Conservation (phyloP, 2,888 invertebrate genomes). For the Ephialtes manifestator region DNA sequence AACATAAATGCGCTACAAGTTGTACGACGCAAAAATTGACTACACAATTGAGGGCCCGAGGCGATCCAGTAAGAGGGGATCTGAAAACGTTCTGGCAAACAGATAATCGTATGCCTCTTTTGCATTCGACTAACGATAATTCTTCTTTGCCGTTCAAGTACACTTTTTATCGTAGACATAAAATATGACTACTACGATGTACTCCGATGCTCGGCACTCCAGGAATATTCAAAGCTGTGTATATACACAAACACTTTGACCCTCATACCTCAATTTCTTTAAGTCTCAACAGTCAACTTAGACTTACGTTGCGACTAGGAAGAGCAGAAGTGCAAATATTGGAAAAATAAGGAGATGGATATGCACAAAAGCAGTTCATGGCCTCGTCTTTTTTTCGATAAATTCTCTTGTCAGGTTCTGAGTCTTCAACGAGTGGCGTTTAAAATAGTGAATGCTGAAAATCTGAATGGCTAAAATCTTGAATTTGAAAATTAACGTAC, state of each 20-base stretch:
- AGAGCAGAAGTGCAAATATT: conserved; percentile 5
- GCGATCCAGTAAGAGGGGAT: conserved; percentile 15
- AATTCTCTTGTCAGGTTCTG: background rate
- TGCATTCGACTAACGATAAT: conserved; percentile 18
- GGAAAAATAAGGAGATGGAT: conserved; percentile 14
- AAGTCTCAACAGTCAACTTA: background rate
- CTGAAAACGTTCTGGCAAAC: background rate
- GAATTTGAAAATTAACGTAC: too few species aligned
- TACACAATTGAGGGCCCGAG: conserved; percentile 60
- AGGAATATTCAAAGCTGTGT: conserved; percentile 5
- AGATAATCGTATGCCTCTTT: background rate
- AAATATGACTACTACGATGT: background rate
- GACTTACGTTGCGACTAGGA: background rate
- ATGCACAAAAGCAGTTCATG: conserved; percentile 49
- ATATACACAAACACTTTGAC: conserved; percentile 8
- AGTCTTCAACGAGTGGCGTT: background rate
- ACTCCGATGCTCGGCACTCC: background rate
- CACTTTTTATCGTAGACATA: conserved; percentile 1
- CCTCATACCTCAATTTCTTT: background rate
- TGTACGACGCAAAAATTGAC: conserved; percentile 61
- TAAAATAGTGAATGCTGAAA: too few species aligned
- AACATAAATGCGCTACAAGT: background rate
- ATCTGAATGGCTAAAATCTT: too few species aligned
- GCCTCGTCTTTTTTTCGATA: conserved; percentile 54
- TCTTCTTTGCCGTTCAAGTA: background rate